Evolutionary conservation across 2,797 vertebrate species (phyloP), one percentile per base, ranked within the genome.

Genomic region (Aselliscus stoliczkanus): DNA sequence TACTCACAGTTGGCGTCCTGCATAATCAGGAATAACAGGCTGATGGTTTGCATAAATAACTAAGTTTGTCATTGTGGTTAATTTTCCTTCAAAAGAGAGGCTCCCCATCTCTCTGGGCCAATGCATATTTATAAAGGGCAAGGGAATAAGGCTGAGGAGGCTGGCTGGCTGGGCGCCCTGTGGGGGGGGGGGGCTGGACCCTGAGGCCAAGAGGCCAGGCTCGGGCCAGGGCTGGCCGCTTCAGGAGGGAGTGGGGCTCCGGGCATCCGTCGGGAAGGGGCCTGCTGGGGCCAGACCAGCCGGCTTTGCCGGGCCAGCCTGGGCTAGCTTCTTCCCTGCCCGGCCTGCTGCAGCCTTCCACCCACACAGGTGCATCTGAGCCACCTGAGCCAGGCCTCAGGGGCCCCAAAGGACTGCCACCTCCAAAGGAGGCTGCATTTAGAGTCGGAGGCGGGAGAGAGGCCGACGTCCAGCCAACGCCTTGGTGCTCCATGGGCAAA

Each of bases 1-100:
- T 96, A 96, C 97, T 97, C 98, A 96, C 98, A 97, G 97, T 98
- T 97, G 98, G 98, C 62, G 84, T 98, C 97, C 98, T 98, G 98
- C 97, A 97, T 98, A 98, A 98, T 98, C 98, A 98, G 97, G 97
- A 97, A 97, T 97, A 97, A 93, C 98, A 97, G 98, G 97, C 97
- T 97, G 98, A 97, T 95, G 98, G 98, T 97, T 97, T 98, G 98
- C 98, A 98, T 98, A 98, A 98, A 98, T 98, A 98, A 98, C 98
- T 97, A 98, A 98, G 98, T 98, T 98, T 98, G 98, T 98, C 98
- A 97, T 56, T 85, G 95, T 98, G 98, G 97, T 97, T 98, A 97
- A 98, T 98, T 98, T 98, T 98, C 98, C 98, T 98, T 97, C 95
- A 97, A 97, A 98, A 98, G 94, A 98, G 98, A 97, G 96, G 93